A percentile compares a stretch with the other conserved stretches of the same genome.
phyloP scores from a whole-genome alignment of 2,888 invertebrate species.

The Sesamia inferens region DNA sequence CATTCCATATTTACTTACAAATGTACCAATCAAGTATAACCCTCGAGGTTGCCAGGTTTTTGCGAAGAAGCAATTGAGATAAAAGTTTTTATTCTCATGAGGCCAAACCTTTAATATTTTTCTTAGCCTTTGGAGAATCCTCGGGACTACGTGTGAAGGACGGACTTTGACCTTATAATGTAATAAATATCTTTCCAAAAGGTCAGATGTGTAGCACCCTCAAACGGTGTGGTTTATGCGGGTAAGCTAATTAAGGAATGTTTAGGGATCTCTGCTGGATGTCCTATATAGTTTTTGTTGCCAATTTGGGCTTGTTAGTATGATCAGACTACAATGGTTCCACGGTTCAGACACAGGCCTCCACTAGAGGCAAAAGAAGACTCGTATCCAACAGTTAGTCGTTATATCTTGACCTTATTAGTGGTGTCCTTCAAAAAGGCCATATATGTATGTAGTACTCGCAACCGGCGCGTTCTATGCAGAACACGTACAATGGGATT shows the following conservation, averaged over 20 bases:
- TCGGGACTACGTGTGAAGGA: conserved; percentile 17
- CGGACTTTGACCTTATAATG: conserved; percentile 18
- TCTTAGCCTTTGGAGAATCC: not conserved
- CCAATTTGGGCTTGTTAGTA: no score
- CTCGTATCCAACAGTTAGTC: no score
- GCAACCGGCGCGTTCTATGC: not conserved
- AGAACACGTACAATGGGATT: not conserved
- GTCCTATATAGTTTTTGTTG: no score
- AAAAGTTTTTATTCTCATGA: not conserved
- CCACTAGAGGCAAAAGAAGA: no score
- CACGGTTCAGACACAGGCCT: no score
- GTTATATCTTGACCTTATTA: conserved; percentile 15
- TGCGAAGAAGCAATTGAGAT: not conserved
- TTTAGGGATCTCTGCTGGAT: no score
- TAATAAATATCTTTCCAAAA: conserved; percentile 18
- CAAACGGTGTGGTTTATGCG: not conserved
- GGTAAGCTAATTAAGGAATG: no score
- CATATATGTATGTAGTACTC: conserved; percentile 6
- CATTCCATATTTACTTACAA: conserved; percentile 4
- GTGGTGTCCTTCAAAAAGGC: conserved; percentile 26
- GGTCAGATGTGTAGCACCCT: conserved; percentile 16
- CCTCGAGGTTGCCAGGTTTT: conserved; percentile 18
- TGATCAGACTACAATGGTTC: no score
- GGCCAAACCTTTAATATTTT: not conserved
- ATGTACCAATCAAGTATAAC: not conserved